Percentiles rank a stretch among this genome's conserved stretches.
Evolutionary conservation across 2,797 vertebrate species (phyloP).

Genomic region (Acridotheres tristis): DNA sequence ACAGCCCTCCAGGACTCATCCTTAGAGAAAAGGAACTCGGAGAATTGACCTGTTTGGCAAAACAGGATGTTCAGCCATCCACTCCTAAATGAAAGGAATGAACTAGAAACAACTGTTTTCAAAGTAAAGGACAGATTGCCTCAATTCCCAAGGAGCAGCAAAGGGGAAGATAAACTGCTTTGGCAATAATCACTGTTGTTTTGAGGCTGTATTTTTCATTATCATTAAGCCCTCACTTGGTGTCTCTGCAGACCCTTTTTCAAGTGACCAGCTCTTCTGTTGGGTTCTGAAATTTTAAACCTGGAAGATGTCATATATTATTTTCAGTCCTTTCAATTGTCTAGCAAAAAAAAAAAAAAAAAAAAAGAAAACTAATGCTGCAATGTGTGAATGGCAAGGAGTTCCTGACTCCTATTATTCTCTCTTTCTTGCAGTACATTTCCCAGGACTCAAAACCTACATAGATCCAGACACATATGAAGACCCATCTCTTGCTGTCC

Average conservation of each 20-base stretch:
- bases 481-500: constrained; percentile 93
- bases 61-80: neutral
- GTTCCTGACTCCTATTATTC: neutral
- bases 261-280: neutral
- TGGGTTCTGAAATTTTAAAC: neutral
- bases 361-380: neutral
- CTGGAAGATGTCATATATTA: neutral
- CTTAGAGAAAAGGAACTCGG: neutral
- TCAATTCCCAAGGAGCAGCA: neutral
- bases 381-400: neutral
- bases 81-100: neutral
- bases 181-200: neutral
- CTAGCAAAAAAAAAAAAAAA: too few species aligned
- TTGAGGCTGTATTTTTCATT: neutral
- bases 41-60: neutral
- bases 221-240: neutral
- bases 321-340: neutral
- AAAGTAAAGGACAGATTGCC: neutral
- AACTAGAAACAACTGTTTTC: neutral
- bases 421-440: constrained; percentile 80
- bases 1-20: neutral
- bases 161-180: neutral
- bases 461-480: constrained; percentile 97
- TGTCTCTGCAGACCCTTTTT: neutral
- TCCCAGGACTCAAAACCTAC: constrained; percentile 94